Conservation (phyloP, 1,140 invertebrate genomes). For the Babylonia areolata region DNA sequence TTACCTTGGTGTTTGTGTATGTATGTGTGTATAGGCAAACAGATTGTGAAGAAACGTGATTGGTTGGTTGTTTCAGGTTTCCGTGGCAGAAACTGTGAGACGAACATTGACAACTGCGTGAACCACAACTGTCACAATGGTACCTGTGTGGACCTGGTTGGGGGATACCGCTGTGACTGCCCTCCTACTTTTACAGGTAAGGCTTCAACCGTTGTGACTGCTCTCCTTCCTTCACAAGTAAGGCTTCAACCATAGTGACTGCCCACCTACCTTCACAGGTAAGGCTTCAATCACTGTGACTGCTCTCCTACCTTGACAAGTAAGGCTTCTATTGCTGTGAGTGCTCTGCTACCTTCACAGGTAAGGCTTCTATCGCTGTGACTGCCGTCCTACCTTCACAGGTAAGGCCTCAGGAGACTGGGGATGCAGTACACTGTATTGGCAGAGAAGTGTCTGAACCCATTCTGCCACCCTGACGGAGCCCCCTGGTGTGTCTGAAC, state of each 20-base stretch:
- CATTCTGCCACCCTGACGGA: too few species aligned
- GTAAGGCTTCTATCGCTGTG: conserved; percentile 36
- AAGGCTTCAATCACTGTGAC: not conserved
- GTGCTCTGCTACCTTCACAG: conserved; percentile 66
- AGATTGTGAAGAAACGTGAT: too few species aligned
- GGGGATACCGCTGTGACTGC: conserved; percentile 66
- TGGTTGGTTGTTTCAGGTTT: conserved; percentile 42
- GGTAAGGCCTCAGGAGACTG: too few species aligned
- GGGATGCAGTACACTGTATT: too few species aligned
- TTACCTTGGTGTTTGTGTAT: too few species aligned
- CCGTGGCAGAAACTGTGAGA: conserved; percentile 47
- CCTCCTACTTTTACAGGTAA: conserved; percentile 66
- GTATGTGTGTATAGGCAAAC: too few species aligned
- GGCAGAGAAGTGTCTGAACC: too few species aligned
- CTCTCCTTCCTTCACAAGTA: too few species aligned
- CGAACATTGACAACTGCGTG: conserved; percentile 60
- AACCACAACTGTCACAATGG: conserved; percentile 76
- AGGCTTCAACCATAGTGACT: conserved; percentile 67
- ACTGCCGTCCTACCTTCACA: too few species aligned
- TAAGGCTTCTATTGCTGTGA: conserved; percentile 65
- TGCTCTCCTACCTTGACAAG: too few species aligned
- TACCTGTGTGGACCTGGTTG: conserved; percentile 66
- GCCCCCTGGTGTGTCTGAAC: too few species aligned
- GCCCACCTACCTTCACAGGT: conserved; percentile 67
- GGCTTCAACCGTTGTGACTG: not conserved